Base-by-base conservation (phyloP, 2,888 invertebrate species). In the Mythimna loreyi region DNA sequence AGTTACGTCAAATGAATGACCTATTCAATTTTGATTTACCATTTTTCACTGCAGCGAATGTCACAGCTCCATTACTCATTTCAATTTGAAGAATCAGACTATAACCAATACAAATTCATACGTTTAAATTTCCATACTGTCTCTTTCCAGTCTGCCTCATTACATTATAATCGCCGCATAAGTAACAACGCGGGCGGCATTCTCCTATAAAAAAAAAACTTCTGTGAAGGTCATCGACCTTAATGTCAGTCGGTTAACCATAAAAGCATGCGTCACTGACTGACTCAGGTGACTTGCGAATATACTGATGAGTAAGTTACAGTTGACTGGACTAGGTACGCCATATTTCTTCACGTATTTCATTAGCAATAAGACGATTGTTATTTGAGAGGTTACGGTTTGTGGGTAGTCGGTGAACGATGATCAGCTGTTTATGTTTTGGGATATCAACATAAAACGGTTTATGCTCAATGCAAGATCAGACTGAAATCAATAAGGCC, bases 201-300 rank as follows among this genome's bases (percentile, higher is more conserved):
- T 80, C 79, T 78, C 67, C 67, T 79, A 79, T 73, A 65, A 58
- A 75, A n/a, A n/a, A 66, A 45, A 80, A 81, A 71, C 57, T 67
- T 65, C 30, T 45, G 76, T 67, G 69, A 75, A 84, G 83, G 78
- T 84, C 75, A 83, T 70, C 72, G 84, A 87, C 86, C 87, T 78
- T 72, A 69, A 74, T 70, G 70, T 72, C 70, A 78, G 69, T 78
- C 77, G 61, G 77, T 66, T 70, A 71, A 73, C 79, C 47, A 74
- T 47, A 74, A 65, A 74, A 65, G 66, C 69, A 80, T 87, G 86
- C 85, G 87, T 85, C 86, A 81, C 50, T 73, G 33, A 33, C 78
- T 80, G 84, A 83, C 80, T 87, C 81, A 86, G 85, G 82, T 87
- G 81, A 70, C 61, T 75, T 56, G 67, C 50, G 57, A 71, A 75